A percentile compares a stretch with the other conserved stretches of the same genome.
These are phyloP conservation scores for Xiphias gladius DNA, from an alignment of 2,113 vertebrate species.

Conservation along the genomic window DNA sequence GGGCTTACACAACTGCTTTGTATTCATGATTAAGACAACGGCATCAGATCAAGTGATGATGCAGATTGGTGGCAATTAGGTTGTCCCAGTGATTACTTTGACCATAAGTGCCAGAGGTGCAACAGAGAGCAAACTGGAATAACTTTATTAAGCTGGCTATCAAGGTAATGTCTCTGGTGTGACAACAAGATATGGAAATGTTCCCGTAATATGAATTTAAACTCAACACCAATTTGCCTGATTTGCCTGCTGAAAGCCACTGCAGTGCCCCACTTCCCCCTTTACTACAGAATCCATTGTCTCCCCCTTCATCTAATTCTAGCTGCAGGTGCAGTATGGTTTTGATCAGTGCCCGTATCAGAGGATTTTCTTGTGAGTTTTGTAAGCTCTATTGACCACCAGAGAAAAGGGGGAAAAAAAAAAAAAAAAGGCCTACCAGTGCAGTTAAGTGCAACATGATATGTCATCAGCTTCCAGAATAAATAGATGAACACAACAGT, in stretches of 20 bases:
- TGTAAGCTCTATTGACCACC: conserved; percentile 8
- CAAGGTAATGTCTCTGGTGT: background rate
- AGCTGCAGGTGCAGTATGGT: background rate
- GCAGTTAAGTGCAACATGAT: background rate
- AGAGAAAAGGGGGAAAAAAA: too few species aligned
- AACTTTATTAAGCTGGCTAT: conserved; percentile 25
- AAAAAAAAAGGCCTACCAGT: conserved; percentile 5
- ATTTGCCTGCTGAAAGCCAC: background rate
- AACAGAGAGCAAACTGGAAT: conserved; percentile 13
- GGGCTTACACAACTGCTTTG: conserved; percentile 59
- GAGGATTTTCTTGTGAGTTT: background rate
- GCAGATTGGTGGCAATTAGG: conserved; percentile 48
- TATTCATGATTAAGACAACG: conserved; percentile 60
- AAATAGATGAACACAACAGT: background rate
- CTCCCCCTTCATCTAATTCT: background rate
- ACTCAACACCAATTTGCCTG: conserved; percentile 1
- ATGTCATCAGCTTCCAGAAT: conserved; percentile 14
- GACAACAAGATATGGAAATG: background rate
- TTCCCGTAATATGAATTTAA: conserved; percentile 14
- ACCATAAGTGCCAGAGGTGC: conserved; percentile 30
- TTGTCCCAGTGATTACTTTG: conserved; percentile 41
- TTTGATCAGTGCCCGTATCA: conserved; percentile 8
- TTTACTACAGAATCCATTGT: background rate
- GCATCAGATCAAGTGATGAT: conserved; percentile 40
- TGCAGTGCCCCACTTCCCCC: background rate